phyloP scores from a whole-genome alignment of 92 coral and sea anemone genomes.

The Epizoanthus scotinus region DNA sequence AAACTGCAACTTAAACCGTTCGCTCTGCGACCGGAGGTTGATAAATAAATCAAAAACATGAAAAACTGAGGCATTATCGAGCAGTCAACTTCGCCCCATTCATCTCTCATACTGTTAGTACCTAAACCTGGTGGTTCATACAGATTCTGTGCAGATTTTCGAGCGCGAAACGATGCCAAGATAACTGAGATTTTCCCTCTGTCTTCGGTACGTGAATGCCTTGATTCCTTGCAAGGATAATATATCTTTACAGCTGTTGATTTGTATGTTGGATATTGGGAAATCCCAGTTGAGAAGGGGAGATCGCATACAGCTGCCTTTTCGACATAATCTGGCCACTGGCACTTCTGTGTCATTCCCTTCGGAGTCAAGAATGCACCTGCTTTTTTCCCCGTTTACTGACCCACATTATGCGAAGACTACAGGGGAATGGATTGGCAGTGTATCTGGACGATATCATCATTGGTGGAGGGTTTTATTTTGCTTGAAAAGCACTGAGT shows the following conservation, averaged over 20 bases:
- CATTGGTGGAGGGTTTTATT: conserved; percentile 45
- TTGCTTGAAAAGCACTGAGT: conserved; percentile 45
- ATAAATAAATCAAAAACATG: conserved; percentile 51
- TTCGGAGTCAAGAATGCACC: conserved; percentile 57
- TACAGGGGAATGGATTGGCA: conserved; percentile 53
- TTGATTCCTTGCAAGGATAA: no score
- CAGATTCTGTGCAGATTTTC: conserved; percentile 50
- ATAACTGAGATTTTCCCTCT: conserved; percentile 59
- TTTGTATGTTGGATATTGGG: conserved; percentile 56
- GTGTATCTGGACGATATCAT: conserved; percentile 61
- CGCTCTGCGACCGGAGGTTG: conserved; percentile 58
- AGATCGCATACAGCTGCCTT: conserved; percentile 44
- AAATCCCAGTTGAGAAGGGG: conserved; percentile 37
- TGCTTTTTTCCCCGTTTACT: conserved; percentile 53
- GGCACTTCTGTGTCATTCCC: conserved; percentile 61
- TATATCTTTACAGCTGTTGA: no score
- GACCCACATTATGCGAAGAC: conserved; percentile 55
- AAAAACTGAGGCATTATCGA: conserved; percentile 49
- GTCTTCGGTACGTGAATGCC: no score
- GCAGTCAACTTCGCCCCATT: conserved; percentile 53
- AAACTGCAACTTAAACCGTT: conserved; percentile 59
- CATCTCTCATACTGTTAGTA: conserved; percentile 49
- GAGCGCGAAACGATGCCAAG: conserved; percentile 37
- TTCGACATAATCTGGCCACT: conserved; percentile 47
- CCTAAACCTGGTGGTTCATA: conserved; percentile 51